Percentiles rank a stretch among this genome's conserved stretches.
phyloP scores from a whole-genome alignment of 2,797 vertebrate genomes.

The Malurus leucopterus region DNA sequence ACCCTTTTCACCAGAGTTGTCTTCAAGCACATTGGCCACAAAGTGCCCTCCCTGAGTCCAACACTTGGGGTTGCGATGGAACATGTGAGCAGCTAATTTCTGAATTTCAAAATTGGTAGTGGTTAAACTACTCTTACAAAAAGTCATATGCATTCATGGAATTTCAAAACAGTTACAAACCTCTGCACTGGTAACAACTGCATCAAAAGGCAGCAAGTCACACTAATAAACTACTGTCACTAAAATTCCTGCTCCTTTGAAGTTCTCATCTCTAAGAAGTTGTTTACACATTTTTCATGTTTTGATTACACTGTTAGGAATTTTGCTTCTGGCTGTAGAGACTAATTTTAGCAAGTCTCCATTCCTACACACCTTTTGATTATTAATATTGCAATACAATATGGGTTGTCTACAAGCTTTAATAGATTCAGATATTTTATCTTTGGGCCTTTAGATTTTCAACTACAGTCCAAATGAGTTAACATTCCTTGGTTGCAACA shows the following conservation, averaged over 20 bases:
- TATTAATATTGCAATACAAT: not conserved
- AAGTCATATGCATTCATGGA: not conserved
- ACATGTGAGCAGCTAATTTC: accelerated
- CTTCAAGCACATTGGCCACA: not conserved
- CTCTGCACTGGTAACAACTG: not conserved
- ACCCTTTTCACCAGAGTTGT: not conserved
- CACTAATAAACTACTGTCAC: not conserved
- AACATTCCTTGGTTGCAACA: not conserved
- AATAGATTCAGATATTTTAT: not conserved
- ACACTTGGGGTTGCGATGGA: not conserved
- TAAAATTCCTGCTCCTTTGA: not conserved
- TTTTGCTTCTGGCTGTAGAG: not conserved
- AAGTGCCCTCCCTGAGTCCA: accelerated
- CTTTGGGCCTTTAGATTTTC: not conserved
- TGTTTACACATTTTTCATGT: not conserved
- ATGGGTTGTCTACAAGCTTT: not conserved
- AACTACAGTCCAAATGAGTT: not conserved
- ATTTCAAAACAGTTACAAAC: not conserved
- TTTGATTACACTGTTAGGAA: not conserved
- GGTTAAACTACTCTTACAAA: not conserved
- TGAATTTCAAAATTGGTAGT: not conserved
- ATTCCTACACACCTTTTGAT: not conserved
- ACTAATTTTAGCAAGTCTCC: not conserved
- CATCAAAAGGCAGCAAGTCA: not conserved
- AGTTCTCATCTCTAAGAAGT: not conserved